Evolutionary conservation across 2,888 invertebrate genomes (phyloP).

Genomic region (Ornithoptera priamus): DNA sequence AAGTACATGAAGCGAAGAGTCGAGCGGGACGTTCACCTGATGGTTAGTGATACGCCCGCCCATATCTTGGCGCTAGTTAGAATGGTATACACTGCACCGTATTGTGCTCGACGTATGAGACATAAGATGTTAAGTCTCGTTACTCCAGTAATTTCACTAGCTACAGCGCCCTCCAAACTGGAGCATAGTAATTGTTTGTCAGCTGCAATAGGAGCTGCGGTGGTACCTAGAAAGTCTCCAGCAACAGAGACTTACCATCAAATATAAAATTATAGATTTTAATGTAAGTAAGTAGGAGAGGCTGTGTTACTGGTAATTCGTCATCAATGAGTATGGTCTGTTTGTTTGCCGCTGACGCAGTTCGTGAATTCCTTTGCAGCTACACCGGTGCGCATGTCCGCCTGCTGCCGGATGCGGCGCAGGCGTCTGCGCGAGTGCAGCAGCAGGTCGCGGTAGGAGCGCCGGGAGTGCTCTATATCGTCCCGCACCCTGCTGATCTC

Average conservation of each 20-base stretch:
- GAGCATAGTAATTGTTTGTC: no score
- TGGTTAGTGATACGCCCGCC: no score
- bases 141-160: neutral
- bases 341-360: conserved; percentile 38
- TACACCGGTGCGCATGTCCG: conserved; percentile 39
- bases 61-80: no score
- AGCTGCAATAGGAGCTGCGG: no score
- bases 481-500: conserved; percentile 63
- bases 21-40: no score
- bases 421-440: conserved; percentile 57
- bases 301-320: neutral
- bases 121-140: neutral
- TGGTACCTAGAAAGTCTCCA: no score
- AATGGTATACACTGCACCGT: no score
- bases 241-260: no score
- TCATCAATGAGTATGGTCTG: neutral
- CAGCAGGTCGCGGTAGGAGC: conserved; percentile 60
- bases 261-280: no score
- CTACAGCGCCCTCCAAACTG: neutral
- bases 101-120: no score
- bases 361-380: conserved; percentile 43
- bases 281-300: neutral
- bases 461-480: conserved; percentile 59
- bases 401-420: conserved; percentile 51
- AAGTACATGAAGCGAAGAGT: no score